These are phyloP conservation scores for Hemiscyllium ocellatum DNA, from an alignment of 2,113 vertebrate species.

Conservation along the genomic window DNA sequence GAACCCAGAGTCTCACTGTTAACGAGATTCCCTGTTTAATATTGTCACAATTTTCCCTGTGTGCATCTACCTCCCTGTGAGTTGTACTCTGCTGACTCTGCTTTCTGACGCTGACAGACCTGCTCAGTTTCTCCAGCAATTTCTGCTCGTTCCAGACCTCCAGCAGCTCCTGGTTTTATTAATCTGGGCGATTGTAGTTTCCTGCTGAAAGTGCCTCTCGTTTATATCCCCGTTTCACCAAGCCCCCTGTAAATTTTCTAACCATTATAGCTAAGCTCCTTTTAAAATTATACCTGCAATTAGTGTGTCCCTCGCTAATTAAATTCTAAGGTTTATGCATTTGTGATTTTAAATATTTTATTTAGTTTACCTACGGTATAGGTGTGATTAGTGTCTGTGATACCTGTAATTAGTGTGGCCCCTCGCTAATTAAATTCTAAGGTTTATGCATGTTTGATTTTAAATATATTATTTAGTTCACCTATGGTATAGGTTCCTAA, in stretches of 20 bases:
- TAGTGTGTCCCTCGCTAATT: neutral
- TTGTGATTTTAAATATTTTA: neutral
- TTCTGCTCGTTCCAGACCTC: no score
- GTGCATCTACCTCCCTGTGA: no score
- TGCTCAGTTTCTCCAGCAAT: no score
- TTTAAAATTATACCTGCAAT: neutral
- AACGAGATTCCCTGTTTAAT: no score
- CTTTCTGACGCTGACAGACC: no score
- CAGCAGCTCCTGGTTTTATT: no score
- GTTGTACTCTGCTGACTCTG: no score
- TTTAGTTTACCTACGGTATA: neutral
- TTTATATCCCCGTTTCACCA: neutral
- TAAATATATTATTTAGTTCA: neutral
- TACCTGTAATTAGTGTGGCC: neutral
- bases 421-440: neutral
- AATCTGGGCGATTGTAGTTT: neutral
- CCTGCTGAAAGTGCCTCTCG: neutral
- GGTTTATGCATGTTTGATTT: neutral
- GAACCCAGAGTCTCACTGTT: no score
- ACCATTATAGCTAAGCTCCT: no score
- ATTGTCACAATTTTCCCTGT: no score
- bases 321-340: neutral
- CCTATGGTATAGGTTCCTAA: neutral
- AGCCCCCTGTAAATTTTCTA: neutral
- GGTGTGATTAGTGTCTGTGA: no score